Conservation (phyloP, 2,113 vertebrate genomes). For the Xiphophorus couchianus region DNA sequence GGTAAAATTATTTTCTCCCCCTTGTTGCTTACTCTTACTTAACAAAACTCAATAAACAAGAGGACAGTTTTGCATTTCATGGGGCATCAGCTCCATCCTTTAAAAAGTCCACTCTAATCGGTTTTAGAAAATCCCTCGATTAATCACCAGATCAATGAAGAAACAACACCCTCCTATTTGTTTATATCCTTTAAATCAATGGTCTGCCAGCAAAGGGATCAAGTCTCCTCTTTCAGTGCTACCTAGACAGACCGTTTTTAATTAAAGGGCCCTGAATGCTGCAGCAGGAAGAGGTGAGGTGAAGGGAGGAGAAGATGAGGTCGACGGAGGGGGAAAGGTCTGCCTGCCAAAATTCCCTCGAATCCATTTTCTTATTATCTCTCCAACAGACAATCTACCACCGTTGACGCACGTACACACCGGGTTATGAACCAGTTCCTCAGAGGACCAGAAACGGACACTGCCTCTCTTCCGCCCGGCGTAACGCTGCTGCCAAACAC, state of each 20-base stretch:
- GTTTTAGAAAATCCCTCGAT: conserved; percentile 20
- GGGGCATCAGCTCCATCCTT: background rate
- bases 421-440: conserved; percentile 13
- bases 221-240: conserved; percentile 30
- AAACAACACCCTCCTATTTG: background rate
- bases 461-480: background rate
- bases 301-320: conserved; percentile 8
- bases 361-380: conserved; percentile 78
- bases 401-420: conserved; percentile 7
- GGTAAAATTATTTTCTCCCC: too few relatives aligned
- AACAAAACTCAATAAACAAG: too few relatives aligned
- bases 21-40: too few relatives aligned
- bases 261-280: conserved; percentile 58
- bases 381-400: conserved; percentile 59
- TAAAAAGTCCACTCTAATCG: too few relatives aligned
- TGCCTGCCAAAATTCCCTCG: conserved; percentile 53
- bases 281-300: conserved; percentile 11
- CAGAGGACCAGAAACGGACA: conserved; percentile 8
- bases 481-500: background rate
- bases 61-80: too few relatives aligned
- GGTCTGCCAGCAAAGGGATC: conserved; percentile 5
- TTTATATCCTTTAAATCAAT: background rate
- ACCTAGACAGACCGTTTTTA: conserved; percentile 55
- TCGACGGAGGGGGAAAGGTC: conserved; percentile 29
- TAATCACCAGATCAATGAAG: conserved; percentile 48